Evolutionary conservation across 2,888 invertebrate species (phyloP).

Genomic region (Taphrorychus bicolor): DNA sequence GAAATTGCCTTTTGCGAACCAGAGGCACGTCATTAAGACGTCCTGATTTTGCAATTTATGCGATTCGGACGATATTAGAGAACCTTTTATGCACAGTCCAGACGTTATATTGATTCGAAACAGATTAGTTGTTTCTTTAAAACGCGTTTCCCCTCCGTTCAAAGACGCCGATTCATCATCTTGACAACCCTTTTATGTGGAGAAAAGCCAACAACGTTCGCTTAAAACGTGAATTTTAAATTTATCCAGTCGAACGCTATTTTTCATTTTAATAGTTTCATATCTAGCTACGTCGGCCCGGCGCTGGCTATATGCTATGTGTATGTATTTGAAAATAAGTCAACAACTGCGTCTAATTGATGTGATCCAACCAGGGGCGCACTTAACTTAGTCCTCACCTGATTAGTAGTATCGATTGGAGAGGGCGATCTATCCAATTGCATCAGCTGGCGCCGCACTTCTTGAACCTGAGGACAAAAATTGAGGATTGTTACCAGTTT

Average conservation of each 20-base stretch:
- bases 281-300: slow-evolving; percentile 1
- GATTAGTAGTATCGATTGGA: too few species aligned
- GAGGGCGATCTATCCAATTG: too few species aligned
- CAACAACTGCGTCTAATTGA: slow-evolving; percentile 5
- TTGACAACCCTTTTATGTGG: slow-evolving; percentile 14
- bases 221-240: slow-evolving; percentile 12
- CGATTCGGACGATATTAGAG: too few species aligned
- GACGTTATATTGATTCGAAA: background rate
- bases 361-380: background rate
- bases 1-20: slow-evolving; percentile 6
- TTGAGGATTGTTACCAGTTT: too few species aligned
- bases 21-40: background rate
- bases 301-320: too few species aligned
- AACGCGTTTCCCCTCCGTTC: too few species aligned
- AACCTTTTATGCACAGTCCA: too few species aligned
- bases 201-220: slow-evolving; percentile 10
- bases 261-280: slow-evolving; percentile 30
- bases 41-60: too few species aligned
- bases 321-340: slow-evolving; percentile 4
- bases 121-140: background rate
- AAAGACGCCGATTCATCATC: slow-evolving; percentile 7
- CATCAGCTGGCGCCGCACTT: too few species aligned
- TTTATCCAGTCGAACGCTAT: background rate
- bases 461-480: too few species aligned
- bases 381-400: too few species aligned